Evolutionary conservation across 2,888 invertebrate species (phyloP).

Genomic region (Lepidocyrtinus sp.): DNA sequence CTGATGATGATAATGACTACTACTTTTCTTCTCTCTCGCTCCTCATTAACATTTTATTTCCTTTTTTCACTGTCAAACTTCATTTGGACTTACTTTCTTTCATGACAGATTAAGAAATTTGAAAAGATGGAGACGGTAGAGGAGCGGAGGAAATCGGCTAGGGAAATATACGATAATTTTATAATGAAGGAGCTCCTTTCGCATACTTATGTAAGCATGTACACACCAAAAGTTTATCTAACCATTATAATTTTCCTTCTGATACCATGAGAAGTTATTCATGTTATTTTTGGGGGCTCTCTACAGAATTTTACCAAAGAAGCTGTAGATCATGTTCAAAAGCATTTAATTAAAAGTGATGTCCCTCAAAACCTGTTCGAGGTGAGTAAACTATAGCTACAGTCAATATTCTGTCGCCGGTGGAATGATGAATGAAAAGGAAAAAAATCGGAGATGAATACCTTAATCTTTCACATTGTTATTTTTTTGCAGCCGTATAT

Average conservation of each 20-base stretch:
- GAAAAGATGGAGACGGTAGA: slow-evolving; percentile 98
- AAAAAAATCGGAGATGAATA: background rate
- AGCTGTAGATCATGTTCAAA: slow-evolving; percentile 97
- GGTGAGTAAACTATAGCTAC: too few relatives aligned
- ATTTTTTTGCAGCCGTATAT: slow-evolving; percentile 92
- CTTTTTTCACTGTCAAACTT: slow-evolving; percentile 15
- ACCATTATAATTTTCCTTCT: background rate
- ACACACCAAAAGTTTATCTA: background rate
- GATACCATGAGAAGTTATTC: background rate
- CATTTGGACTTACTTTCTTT: slow-evolving; percentile 66
- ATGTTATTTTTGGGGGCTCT: too few relatives aligned
- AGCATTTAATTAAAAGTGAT: slow-evolving; percentile 96
- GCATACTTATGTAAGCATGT: slow-evolving; percentile 98
- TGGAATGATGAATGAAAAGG: background rate
- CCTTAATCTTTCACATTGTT: slow-evolving; percentile 65
- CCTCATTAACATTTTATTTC: slow-evolving; percentile 18
- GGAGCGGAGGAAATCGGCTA: slow-evolving; percentile 93
- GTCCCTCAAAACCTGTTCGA: slow-evolving; percentile 98
- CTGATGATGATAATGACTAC: too few relatives aligned
- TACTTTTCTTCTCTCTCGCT: too few relatives aligned
- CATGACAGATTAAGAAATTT: slow-evolving; percentile 94
- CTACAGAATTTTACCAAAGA: slow-evolving; percentile 98
- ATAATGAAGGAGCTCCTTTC: slow-evolving; percentile 99
- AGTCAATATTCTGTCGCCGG: slow-evolving; percentile 17
- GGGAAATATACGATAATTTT: slow-evolving; percentile 99